Evolutionary conservation across 1,140 invertebrate species (phyloP), one percentile per base, ranked within the genome.

Genomic region (Mya arenaria): DNA sequence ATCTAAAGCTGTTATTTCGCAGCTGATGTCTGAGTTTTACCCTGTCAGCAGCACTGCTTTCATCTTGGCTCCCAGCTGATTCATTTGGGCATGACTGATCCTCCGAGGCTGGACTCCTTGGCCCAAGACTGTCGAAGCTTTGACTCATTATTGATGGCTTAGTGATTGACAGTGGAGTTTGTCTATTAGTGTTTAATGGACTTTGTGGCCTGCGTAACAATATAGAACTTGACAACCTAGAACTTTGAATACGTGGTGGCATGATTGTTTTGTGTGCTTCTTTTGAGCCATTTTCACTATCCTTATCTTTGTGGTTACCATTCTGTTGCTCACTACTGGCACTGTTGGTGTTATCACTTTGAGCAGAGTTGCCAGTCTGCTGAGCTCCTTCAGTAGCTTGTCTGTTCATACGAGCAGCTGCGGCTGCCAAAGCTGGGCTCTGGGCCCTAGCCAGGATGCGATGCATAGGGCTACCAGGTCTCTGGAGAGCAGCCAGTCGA

Each of bases 381-480:
- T n/a, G n/a, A n/a, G n/a, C n/a, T n/a, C n/a, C n/a, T n/a, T n/a
- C 66, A 23, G 65, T 37, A 41, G 66, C 17, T 13, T 69, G 58
- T 30, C 60, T 32, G 15, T 68, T 71, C 30, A 82, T 6, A 55
- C 68, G 72, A 34, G 68, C 41, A 41, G 32, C 44, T 1, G 69
- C 62, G 5, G 77, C 77, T 39, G 65, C 66, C 28, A 80, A 52
- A 8, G 77, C 77, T 62, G 77, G 79, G 41, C 69, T 82, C 58
- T 73, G 56, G 30, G 79, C 65, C 23, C 77, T 13, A 6, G 55
- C 44, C 30, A 80, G 62, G 28, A 80, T 80, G 28, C 71, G 41
- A 10, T 73, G 79, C 71, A 82, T 73, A 36, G 79, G 79, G 23
- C 79, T 82, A 1, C 79, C 79, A 36, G 79, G 68, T 66, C 79